phyloP scores from a whole-genome alignment of 1,140 invertebrate genomes.

The Andrena cerasifolii region DNA sequence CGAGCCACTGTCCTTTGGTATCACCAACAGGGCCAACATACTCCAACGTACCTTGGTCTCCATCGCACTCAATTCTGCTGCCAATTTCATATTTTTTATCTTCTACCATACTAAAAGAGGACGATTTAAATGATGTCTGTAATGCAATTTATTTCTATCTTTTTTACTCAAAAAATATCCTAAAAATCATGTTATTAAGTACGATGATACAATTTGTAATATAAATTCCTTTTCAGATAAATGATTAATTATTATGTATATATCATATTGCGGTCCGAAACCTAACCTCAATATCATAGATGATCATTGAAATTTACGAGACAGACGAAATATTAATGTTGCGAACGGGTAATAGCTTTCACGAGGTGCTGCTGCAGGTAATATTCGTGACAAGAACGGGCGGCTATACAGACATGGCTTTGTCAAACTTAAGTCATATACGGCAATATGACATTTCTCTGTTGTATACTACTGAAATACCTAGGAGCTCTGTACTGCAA shows the following conservation, averaged over 20 bases:
- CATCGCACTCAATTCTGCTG: constrained; percentile 83
- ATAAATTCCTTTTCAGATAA: constrained; percentile 12
- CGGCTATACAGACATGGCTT: constrained; percentile 23
- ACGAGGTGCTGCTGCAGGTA: constrained; percentile 2
- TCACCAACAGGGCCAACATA: constrained; percentile 84
- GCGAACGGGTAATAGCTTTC: constrained; percentile 4
- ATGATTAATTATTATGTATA: constrained; percentile 28
- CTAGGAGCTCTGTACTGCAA: constrained; percentile 24
- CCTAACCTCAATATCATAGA: constrained; percentile 61
- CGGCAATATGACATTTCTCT: constrained; percentile 58
- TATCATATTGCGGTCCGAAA: constrained; percentile 40
- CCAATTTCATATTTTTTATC: constrained; percentile 80
- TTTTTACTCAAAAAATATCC: neutral
- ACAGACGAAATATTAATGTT: constrained; percentile 21
- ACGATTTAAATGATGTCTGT: constrained; percentile 17
- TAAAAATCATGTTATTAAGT: constrained; percentile 7
- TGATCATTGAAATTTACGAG: constrained; percentile 53
- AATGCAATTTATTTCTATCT: neutral
- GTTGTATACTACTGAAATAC: constrained; percentile 25
- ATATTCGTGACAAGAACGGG: constrained; percentile 13
- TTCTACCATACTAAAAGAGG: constrained; percentile 76
- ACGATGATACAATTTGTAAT: neutral
- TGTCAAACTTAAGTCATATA: constrained; percentile 58
- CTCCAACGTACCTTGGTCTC: constrained; percentile 83
- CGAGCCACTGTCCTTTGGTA: constrained; percentile 89